These are phyloP conservation scores for Chorisops tibialis DNA, from an alignment of 2,888 invertebrate species.

Conservation along the genomic window DNA sequence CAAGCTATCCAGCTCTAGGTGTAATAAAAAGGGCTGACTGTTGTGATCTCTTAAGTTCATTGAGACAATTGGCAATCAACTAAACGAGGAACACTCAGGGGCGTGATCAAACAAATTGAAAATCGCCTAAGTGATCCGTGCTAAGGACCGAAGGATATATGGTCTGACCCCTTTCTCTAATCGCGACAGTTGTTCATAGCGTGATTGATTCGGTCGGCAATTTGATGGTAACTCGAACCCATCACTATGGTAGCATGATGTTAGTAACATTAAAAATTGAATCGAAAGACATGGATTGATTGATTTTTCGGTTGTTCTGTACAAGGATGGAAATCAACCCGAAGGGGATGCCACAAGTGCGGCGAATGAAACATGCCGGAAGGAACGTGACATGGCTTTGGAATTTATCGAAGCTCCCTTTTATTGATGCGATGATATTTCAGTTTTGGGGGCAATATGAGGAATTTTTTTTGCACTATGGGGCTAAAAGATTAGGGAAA, in stretches of 20 bases:
- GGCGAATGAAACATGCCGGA: neutral
- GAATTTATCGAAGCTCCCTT: conserved; percentile 7
- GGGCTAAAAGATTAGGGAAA: neutral
- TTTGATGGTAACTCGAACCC: conserved; percentile 11
- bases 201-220: conserved; percentile 19
- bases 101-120: too few species aligned
- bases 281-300: conserved; percentile 13
- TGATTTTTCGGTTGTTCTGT: conserved; percentile 5
- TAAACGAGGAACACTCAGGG: too few species aligned
- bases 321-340: neutral
- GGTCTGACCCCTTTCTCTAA: too few species aligned
- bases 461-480: conserved; percentile 3
- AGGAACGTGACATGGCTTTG: conserved; percentile 18
- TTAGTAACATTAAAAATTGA: conserved; percentile 19
- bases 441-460: conserved; percentile 4
- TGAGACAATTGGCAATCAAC: too few species aligned
- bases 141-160: too few species aligned
- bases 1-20: too few species aligned
- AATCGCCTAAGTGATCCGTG: too few species aligned
- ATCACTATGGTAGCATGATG: neutral
- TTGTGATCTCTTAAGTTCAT: too few species aligned
- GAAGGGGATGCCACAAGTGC: neutral
- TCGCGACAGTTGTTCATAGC: too few species aligned
- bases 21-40: too few species aligned
- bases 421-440: conserved; percentile 11